Evolutionary conservation across 2,888 invertebrate genomes (phyloP), one percentile per base, ranked within the genome.

Genomic region (Macrophya annulata): DNA sequence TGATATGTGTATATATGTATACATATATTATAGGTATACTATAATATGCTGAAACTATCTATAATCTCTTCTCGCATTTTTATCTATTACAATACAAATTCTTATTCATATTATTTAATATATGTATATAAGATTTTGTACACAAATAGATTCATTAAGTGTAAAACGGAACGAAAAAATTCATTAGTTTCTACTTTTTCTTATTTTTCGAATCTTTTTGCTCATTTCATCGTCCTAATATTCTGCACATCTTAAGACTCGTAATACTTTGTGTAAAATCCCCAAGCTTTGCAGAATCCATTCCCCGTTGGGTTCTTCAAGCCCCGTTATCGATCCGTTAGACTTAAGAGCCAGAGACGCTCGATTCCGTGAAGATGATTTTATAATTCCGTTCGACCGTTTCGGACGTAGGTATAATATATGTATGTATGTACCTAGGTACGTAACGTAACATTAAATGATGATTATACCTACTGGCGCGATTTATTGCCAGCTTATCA

Each of bases 271-370:
- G 62, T 62, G 21, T 12, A 12, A 62, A 62, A 62, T 25, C 10
- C 21, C 4, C 25, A 12, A 12, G 5, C 62, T 12, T 9, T 21
- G 4, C 12, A 48, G 12, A 25, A 62, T 62, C 3, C 12, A 62
- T 40, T 43, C 40, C 25, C 31, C 40, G 40, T 12, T n/a, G 21
- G 21, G 25, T 74, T 25, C 21, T 45, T 12, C 1, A 74, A 45
- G 45, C 45, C 74, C 74, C 74, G 74, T 74, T 74, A 74, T 74
- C 74, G 74, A 45, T 74, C 74, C 74, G 74, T 74, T 74, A 74
- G 43, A 74, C 21, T 62, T 62, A 62, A 62, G 62, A 62, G 4
- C 62, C 9, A 37, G 31, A 68, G 68, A 31, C 68, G 37, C 31
- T 15, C 37, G 37, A 68, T 68, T 68, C 68, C 68, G 68, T 8